These are phyloP conservation scores for Orchestes rusci DNA, from an alignment of 2,888 invertebrate genomes.

Conservation along the genomic window DNA sequence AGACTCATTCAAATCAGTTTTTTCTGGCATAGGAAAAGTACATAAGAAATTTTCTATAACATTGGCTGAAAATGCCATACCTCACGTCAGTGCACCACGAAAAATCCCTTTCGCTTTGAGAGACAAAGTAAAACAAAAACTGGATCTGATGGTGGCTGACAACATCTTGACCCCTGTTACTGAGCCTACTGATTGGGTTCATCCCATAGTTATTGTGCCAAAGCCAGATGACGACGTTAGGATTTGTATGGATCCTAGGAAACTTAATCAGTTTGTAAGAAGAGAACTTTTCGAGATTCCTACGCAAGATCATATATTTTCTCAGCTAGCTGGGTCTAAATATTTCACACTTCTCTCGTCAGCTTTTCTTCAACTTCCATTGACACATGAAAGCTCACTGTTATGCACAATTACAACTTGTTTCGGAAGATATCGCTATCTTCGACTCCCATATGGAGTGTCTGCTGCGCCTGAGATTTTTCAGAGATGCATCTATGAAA, in stretches of 20 bases:
- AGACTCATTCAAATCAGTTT: neutral
- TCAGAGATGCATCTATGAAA: constrained; percentile 11
- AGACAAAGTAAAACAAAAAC: constrained; percentile 4
- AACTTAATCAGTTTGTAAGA: constrained; percentile 8
- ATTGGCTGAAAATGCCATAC: neutral
- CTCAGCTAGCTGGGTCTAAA: constrained; percentile 11
- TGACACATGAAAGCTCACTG: constrained; percentile 17
- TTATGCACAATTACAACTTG: constrained; percentile 12
- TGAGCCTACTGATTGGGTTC: too few relatives aligned
- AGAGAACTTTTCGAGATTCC: constrained; percentile 10
- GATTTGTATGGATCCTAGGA: constrained; percentile 21
- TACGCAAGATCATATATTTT: constrained; percentile 5
- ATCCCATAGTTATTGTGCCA: too few relatives aligned
- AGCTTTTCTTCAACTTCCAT: constrained; percentile 21
- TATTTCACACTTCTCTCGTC: constrained; percentile 21
- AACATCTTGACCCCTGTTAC: too few relatives aligned
- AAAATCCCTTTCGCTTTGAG: constrained; percentile 1
- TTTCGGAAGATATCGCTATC: constrained; percentile 17
- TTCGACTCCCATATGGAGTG: constrained; percentile 19
- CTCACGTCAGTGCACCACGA: neutral
- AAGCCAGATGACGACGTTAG: constrained; percentile 20
- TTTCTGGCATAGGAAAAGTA: neutral
- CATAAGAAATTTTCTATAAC: neutral
- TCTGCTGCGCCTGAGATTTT: constrained; percentile 13
- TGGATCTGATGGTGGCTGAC: constrained; percentile 10